Evolutionary conservation across 1,140 invertebrate species (phyloP), one percentile per base, ranked within the genome.

Genomic region (Sminthurinus signatus): DNA sequence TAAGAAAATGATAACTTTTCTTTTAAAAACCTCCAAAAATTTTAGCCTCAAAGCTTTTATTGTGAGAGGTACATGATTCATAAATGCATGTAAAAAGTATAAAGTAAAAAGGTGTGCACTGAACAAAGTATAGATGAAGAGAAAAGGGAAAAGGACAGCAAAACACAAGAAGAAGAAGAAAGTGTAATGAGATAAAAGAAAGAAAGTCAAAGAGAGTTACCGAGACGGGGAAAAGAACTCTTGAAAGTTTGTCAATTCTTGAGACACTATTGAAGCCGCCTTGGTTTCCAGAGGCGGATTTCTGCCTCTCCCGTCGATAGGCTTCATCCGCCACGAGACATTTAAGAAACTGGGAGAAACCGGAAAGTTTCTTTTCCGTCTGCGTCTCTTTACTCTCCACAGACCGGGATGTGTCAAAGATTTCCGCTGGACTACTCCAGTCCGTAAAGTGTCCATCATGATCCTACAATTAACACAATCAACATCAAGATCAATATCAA

Each of bases 181-280:
- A n/a, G n/a, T n/a, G n/a, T n/a, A n/a, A 36, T 36, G 32, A 31
- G 50, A 39, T 3, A 39, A 56, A 31, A 36, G 23, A 42, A n/a
- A 52, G 50, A 28, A 25, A 52, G 23, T 52, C 32, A 36, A 8
- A 5, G 5, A 36, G 32, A 36, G 5, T 56, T 56, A 56, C 54
- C 54, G 89, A 89, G 2, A 88, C 81, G 1, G 93, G 93, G 75
- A 96, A 96, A 19, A 92, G 76, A 54, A 94, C 78, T 31, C 92
- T 80, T 0, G 92, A 88, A 0, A 89, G 82, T 71, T 85, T 82
- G 77, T 96, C 93, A 62, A 96, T 93, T 75, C 85, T 80, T 0
- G 89, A 92, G 14, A 93, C 90, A 73, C 88, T 91, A 76, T 93
- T 94, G 61, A 80, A 78, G 2, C 80, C 81, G 70, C 79, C 75